phyloP scores from a whole-genome alignment of 2,113 vertebrate species.

The Lophius piscatorius region DNA sequence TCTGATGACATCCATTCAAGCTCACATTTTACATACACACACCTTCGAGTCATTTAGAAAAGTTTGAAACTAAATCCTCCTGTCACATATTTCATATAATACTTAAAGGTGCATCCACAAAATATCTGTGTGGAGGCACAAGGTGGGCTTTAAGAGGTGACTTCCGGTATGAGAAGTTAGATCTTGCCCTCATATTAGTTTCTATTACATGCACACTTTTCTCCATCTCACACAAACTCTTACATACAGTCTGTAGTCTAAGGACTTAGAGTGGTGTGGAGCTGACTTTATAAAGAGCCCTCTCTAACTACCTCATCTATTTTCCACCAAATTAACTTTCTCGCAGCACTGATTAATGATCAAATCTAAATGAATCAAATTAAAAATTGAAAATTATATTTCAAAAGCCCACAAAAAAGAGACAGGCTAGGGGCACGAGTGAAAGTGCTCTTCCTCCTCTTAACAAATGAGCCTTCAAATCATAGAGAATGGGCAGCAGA shows the following conservation, averaged over 20 bases:
- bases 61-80: too few species aligned
- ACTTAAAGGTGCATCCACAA: too few species aligned
- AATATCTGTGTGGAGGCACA: too few species aligned
- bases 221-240: conserved; percentile 46
- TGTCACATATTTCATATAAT: too few species aligned
- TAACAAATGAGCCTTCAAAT: conserved; percentile 99
- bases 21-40: too few species aligned
- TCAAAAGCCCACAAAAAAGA: conserved; percentile 96
- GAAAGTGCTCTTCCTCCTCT: conserved; percentile 84
- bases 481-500: conserved; percentile 92
- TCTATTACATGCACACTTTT: conserved; percentile 3
- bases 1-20: too few species aligned
- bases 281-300: conserved; percentile 93
- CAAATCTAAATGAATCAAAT: conserved; percentile 99
- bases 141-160: too few species aligned
- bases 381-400: conserved; percentile 99
- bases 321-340: conserved; percentile 99
- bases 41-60: too few species aligned
- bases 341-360: conserved; percentile 99
- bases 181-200: too few species aligned
- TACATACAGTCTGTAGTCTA: conserved; percentile 60
- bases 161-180: too few species aligned
- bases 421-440: conserved; percentile 85
- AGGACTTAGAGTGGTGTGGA: conserved; percentile 54
- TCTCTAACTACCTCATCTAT: conserved; percentile 98